A percentile compares a stretch with the other conserved stretches of the same genome.
These are phyloP conservation scores for western clawed frog (Xenopus tropicalis) DNA, from an alignment of 2,113 vertebrate genomes.

Conservation along the genomic window DNA sequence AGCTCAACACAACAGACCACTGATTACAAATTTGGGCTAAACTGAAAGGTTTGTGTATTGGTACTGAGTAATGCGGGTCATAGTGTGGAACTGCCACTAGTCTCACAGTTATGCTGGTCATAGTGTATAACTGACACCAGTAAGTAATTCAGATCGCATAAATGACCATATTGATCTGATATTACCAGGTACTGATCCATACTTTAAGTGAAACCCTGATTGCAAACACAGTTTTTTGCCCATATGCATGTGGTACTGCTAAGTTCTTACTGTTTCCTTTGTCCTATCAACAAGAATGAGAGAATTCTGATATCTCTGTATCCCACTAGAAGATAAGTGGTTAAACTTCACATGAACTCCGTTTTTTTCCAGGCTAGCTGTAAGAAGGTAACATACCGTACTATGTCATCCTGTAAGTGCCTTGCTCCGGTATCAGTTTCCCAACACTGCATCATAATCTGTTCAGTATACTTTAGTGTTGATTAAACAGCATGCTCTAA, in stretches of 20 bases:
- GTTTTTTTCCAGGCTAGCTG: constrained; percentile 39
- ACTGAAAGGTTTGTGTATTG: too few species aligned
- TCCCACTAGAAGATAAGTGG: constrained; percentile 9
- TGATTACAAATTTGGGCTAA: too few species aligned
- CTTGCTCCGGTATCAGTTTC: constrained; percentile 44
- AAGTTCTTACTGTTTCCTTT: background rate
- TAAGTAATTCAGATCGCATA: background rate
- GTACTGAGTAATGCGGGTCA: too few species aligned
- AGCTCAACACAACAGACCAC: too few species aligned
- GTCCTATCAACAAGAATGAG: background rate
- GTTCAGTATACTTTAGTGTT: constrained; percentile 46
- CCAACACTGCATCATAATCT: constrained; percentile 46
- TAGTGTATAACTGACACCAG: too few species aligned
- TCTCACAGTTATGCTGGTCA: too few species aligned
- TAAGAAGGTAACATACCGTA: constrained; percentile 37
- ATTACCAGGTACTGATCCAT: constrained; percentile 14
- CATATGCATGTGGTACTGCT: too few species aligned
- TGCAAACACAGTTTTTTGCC: background rate
- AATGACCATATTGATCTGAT: constrained; percentile 34
- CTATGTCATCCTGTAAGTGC: constrained; percentile 48
- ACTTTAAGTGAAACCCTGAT: constrained; percentile 20
- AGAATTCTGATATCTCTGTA: background rate
- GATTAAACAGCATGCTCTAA: constrained; percentile 52
- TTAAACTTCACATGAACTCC: constrained; percentile 38
- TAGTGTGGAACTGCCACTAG: too few species aligned